phyloP scores from a whole-genome alignment of 2,888 invertebrate species.

The Nephrotoma guestfalica region DNA sequence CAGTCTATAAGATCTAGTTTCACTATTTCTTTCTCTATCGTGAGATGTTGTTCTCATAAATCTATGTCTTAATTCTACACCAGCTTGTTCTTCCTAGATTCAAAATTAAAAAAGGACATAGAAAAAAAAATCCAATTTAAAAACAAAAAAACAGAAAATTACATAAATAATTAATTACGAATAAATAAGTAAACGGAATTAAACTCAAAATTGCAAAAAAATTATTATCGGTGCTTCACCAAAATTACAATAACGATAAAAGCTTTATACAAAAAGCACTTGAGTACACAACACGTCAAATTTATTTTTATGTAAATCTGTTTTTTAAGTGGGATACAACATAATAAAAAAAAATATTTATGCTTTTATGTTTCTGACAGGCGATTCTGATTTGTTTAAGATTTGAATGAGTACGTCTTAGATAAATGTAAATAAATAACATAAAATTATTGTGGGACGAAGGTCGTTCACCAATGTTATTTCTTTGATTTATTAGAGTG shows the following conservation, averaged over 20 bases:
- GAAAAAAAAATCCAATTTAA: background rate
- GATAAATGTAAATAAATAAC: no score
- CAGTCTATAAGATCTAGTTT: conserved; percentile 23
- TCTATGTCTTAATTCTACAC: conserved; percentile 34
- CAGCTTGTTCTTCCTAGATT: conserved; percentile 41
- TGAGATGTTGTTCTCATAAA: conserved; percentile 21
- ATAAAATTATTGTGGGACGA: no score
- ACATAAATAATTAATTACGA: background rate
- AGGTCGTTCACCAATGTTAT: no score
- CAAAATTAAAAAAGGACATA: background rate
- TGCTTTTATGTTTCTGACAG: no score
- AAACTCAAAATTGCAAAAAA: background rate
- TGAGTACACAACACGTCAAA: background rate
- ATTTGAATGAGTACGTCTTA: no score
- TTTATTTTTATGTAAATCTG: background rate
- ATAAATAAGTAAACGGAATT: background rate
- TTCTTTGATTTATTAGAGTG: no score
- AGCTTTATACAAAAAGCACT: background rate
- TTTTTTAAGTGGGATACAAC: no score
- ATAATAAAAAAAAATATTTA: no score
- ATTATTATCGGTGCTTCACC: background rate
- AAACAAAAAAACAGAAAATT: background rate
- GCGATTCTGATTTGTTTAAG: no score
- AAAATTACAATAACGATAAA: background rate
- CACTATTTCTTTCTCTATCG: conserved; percentile 23